Evolutionary conservation across 2,888 invertebrate species (phyloP).

Genomic region (Pyrgus malvae): DNA sequence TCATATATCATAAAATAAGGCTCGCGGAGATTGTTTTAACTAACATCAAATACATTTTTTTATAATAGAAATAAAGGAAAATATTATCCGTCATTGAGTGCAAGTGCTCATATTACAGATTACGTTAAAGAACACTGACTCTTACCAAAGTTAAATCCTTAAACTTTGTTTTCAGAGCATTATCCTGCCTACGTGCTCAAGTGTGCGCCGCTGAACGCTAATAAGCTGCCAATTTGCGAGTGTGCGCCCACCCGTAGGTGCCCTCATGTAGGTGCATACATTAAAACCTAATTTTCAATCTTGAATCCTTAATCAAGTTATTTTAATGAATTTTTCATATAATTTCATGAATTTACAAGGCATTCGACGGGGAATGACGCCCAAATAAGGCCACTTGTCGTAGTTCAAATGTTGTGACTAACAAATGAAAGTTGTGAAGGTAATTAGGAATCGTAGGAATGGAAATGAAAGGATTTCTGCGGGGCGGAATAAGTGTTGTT

Average conservation of each 20-base stretch:
- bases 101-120: too few species aligned
- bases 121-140: not conserved
- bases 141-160: conserved; percentile 2
- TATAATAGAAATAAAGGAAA: too few species aligned
- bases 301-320: conserved; percentile 44
- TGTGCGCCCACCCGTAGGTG: conserved; percentile 45
- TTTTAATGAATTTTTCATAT: conserved; percentile 59
- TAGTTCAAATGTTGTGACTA: conserved; percentile 20
- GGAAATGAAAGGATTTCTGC: conserved; percentile 1
- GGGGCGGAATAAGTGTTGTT: conserved; percentile 8
- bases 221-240: conserved; percentile 63
- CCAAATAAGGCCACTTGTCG: conserved; percentile 23
- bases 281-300: conserved; percentile 61
- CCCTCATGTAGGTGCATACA: conserved; percentile 58
- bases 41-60: too few species aligned
- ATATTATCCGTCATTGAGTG: too few species aligned
- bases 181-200: conserved; percentile 55
- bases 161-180: not conserved
- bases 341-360: conserved; percentile 23
- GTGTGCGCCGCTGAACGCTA: conserved; percentile 44
- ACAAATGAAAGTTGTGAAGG: conserved; percentile 10
- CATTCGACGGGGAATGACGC: conserved; percentile 23
- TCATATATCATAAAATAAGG: too few species aligned
- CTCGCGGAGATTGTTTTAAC: too few species aligned
- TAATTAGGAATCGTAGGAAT: conserved; percentile 19